Percentiles rank a stretch among this genome's conserved stretches.
phyloP scores from a whole-genome alignment of 2,888 invertebrate genomes.

The Neocrepidodera transversa region DNA sequence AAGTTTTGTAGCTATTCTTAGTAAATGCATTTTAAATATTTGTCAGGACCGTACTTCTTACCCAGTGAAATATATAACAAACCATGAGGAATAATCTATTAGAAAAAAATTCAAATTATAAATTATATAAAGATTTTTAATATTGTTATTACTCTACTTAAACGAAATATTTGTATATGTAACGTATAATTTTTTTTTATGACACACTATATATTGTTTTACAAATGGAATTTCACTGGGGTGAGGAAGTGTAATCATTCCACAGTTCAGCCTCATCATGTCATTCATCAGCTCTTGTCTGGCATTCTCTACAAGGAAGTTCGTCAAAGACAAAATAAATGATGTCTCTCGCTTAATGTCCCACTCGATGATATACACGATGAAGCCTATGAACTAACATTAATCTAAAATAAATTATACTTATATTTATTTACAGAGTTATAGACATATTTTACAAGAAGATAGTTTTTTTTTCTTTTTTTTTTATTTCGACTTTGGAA shows the following conservation, averaged over 20 bases:
- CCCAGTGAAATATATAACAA: not conserved
- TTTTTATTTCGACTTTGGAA: constrained; percentile 8
- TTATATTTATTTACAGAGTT: constrained; percentile 50
- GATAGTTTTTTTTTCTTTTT: constrained; percentile 22
- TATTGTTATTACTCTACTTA: too few relatives aligned
- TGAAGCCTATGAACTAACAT: constrained; percentile 47
- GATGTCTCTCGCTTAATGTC: constrained; percentile 48
- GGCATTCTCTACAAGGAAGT: constrained; percentile 40
- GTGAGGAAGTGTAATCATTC: constrained; percentile 29
- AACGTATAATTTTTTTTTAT: too few relatives aligned
- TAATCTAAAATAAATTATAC: constrained; percentile 56
- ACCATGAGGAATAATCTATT: too few relatives aligned
- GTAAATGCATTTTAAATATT: constrained; percentile 25
- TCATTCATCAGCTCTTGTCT: constrained; percentile 51
- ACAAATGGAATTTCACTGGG: constrained; percentile 5
- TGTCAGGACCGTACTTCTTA: constrained; percentile 6
- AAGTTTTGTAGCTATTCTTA: constrained; percentile 40
- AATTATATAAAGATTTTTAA: too few relatives aligned
- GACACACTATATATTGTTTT: not conserved
- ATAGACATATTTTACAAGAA: constrained; percentile 51
- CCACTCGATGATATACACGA: constrained; percentile 52
- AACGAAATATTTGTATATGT: too few relatives aligned
- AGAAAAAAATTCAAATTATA: too few relatives aligned
- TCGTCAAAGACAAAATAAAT: constrained; percentile 49
- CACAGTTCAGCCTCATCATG: constrained; percentile 47